Evolutionary conservation across 2,113 vertebrate genomes (phyloP), one percentile per base, ranked within the genome.

Genomic region (Hippocampus mohnikei): DNA sequence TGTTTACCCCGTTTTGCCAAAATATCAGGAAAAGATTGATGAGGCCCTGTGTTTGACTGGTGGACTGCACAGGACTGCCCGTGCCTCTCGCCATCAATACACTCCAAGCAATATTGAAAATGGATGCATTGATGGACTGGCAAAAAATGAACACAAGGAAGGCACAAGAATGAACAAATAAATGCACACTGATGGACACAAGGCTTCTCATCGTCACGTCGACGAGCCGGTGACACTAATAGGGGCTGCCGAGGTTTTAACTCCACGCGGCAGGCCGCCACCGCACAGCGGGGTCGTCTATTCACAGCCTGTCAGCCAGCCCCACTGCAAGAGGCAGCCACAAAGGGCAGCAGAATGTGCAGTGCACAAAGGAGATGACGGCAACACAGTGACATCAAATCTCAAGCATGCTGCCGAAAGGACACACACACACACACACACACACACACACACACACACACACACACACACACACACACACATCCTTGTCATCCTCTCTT

Each of bases 191-290:
- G 44, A 53, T 23, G 29, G 29, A 37, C 42, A 27, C 63, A 27
- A 25, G n/a, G 41, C 42, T 44, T 65, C 63, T 65, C 73, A 55
- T 87, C 78, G 80, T 83, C 70, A 66, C 86, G 85, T 87, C 76
- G 85, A 75, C 50, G 78, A 75, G 82, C 76, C 29, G 77, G 79
- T 89, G 87, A 90, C 88, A 88, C 90, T 91, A 92, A 93, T 91
- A 84, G 87, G 86, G 72, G 76, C 86, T 83, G 82, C 74, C 67
- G 81, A 87, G 86, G 84, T 86, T 88, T 85, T 83, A 86, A 90
- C 90, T 91, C 79, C 41, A 77, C 81, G 88, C 86, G 62, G 84
- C 84, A 82, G 81, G 86, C 85, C 73, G 70, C 86, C 84, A 25
- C 66, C 71, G 85, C 89, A 82, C 89, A 87, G 89, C 87, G 80